Conservation (phyloP, 2,113 vertebrate species). For the Grammomys dolichurus region DNA sequence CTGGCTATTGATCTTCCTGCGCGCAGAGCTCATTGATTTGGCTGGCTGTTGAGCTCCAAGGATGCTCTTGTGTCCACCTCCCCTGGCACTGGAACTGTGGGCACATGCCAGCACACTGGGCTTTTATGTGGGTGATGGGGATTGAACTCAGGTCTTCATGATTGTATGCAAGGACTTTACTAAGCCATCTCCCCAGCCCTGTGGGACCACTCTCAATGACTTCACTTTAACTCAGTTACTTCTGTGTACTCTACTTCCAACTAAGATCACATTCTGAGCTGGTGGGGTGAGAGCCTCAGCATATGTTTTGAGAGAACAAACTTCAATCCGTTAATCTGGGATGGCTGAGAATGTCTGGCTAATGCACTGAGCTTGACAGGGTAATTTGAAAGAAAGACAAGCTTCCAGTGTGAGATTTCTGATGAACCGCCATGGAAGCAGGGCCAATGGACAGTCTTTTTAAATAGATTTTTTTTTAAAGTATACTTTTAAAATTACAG, state of each 20-base stretch:
- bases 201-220: neutral
- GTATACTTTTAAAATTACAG: neutral
- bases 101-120: neutral
- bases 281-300: neutral
- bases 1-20: too few relatives aligned
- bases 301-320: neutral
- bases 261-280: neutral
- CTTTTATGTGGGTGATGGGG: neutral
- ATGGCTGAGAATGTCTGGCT: neutral
- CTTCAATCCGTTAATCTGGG: neutral
- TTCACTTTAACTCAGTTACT: neutral
- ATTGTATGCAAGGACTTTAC: neutral
- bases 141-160: too few relatives aligned
- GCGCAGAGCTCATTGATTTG: neutral
- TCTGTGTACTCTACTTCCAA: conserved; percentile 1
- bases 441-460: neutral
- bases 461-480: neutral
- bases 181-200: neutral
- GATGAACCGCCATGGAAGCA: neutral
- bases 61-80: neutral
- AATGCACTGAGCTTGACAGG: neutral
- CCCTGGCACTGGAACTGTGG: neutral
- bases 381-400: neutral
- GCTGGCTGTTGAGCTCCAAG: neutral
- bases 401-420: neutral